Evolutionary conservation across 2,888 invertebrate genomes (phyloP), one percentile per base, ranked within the genome.

Genomic region (Autographa gamma): DNA sequence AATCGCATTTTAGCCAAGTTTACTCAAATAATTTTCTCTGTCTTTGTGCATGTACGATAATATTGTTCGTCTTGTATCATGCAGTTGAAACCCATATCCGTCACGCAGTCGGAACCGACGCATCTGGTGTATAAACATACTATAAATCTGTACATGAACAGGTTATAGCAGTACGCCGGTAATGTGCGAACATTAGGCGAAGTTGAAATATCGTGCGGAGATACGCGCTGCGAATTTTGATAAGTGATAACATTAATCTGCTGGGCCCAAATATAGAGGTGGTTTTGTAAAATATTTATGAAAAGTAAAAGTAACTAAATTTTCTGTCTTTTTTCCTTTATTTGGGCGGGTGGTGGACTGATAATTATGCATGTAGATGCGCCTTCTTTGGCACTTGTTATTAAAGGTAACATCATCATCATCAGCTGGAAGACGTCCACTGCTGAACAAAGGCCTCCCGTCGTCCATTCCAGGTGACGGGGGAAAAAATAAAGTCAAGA

Each of bases 131-230:
- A 16, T 41, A 25, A 25, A 25, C 25, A 25, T 25, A 25, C 25
- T 25, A 25, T 25, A 60, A 56, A 54, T 41, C 34, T 56, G 43
- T 66, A 31, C 56, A 52, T 63, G 59, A 56, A 19, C 59, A 66
- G 52, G 32, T 61, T 60, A 73, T 65, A 62, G 66, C 31, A 18
- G 63, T 69, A 65, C 73, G 68, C 67, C 79, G 74, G 74, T 77
- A 81, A 81, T 78, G 76, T 65, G 52, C 58, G 54, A 61, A 70
- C 79, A 81, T 81, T 81, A 81, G 60, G 65, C 63, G 56, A 63
- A 77, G 72, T 80, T 71, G 61, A 73, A 70, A 73, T 74, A 74
- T 74, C 64, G 68, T 63, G 48, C 48, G 60, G 62, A 16, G 34
- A 52, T 38, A 68, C 71, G 65, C 61, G 62, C 65, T 32, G 59